Base-by-base conservation (phyloP, 1,140 invertebrate species). In the Harpegnathos saltator region DNA sequence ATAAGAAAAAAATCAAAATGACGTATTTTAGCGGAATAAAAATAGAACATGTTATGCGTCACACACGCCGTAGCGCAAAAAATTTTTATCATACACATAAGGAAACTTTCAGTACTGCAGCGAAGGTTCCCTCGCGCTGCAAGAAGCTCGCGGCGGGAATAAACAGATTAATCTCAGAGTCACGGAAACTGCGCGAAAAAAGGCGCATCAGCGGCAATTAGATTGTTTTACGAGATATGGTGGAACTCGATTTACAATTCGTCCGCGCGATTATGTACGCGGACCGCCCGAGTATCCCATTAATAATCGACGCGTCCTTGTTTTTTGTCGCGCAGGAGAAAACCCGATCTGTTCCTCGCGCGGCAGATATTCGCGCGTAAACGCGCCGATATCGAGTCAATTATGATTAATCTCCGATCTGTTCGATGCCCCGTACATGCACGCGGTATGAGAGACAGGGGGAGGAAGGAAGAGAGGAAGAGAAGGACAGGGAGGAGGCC, bases 341-440 rank as follows among this genome's bases (percentile, higher is more conserved):
- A 33, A 61, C 48, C 14, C 22, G 2, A 54, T 19, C 61, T 33
- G 61, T 77, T 77, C 19, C 3, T 15, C 29, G 1, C 29, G 1
- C 61, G 15, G 4, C 44, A 65, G 65, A 65, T 5, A 75, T 63
- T 75, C 29, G 15, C 24, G 29, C n/a, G 5, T 65, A 52, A 63
- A 63, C 22, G n/a, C 24, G 26, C 7, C n/a, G 19, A 29, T 54
- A 66, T 52, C 38, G 1, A 50, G 24, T 81, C 44, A 38, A 62
- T 80, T 72, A 75, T 66, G 61, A 80, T 84, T 84, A 74, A 78
- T 75, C 50, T 71, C 29, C 87, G 82, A 44, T 71, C 50, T 29
- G 63, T 56, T 61, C 78, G 14, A 15, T 58, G 52, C 38, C 7
- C 17, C 1, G 54, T 4, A 44, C 5, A 24, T 44, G 11, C 38